Conservation (phyloP, 2,797 vertebrate genomes). For the Lacerta agilis region DNA sequence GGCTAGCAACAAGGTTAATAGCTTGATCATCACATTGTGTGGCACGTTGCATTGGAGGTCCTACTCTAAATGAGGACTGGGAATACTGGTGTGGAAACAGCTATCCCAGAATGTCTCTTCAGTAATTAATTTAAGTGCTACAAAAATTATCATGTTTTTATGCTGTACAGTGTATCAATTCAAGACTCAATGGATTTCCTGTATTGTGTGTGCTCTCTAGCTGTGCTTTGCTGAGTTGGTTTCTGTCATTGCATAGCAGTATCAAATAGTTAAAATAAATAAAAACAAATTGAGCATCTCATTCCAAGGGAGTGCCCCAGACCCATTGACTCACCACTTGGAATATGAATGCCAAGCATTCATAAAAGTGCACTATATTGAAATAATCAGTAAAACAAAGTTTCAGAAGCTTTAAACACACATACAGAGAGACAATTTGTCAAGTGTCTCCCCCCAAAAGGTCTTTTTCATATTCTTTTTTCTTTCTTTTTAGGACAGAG, state of each 20-base stretch:
- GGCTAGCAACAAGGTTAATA: conserved; percentile 20
- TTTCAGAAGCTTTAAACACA: no score
- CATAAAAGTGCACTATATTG: no score
- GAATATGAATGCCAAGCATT: no score
- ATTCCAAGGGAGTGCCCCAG: no score
- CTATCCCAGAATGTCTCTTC: background rate
- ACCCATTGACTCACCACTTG: no score
- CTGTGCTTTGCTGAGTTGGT: background rate
- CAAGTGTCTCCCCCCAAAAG: conserved; percentile 1
- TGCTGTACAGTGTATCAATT: conserved; percentile 16
- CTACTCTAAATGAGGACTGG: background rate
- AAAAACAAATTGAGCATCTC: background rate
- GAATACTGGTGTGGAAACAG: conserved; percentile 18
- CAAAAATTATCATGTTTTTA: conserved; percentile 8
- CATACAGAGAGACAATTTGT: no score
- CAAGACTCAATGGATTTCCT: conserved; percentile 18
- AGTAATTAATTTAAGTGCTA: conserved; percentile 19
- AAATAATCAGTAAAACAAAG: no score
- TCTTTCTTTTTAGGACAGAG: background rate
- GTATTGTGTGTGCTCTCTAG: background rate
- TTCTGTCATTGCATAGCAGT: background rate
- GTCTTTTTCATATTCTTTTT: background rate
- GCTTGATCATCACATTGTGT: background rate
- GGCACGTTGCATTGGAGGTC: background rate
- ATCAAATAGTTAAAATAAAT: background rate